These are phyloP conservation scores for Brachyrhaphis roseni DNA, from an alignment of 2,797 vertebrate genomes.

Conservation along the genomic window DNA sequence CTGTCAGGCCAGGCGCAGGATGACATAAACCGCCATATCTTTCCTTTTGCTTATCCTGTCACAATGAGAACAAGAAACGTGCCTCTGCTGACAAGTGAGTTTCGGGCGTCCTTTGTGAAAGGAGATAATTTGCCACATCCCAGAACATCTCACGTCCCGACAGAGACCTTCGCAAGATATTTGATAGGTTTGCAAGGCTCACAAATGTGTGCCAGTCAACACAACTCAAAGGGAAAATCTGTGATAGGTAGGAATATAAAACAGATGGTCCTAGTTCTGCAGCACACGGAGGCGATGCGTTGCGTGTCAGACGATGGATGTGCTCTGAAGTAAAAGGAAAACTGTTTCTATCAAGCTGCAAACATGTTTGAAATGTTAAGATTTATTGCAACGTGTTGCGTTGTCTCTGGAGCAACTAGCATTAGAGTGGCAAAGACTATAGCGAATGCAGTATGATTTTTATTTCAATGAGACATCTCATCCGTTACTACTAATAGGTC, in stretches of 20 bases:
- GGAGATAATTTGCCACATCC: conserved; percentile 60
- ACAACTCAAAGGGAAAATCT: conserved; percentile 35
- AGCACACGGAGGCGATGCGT: conserved; percentile 9
- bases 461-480: not conserved
- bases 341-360: conserved; percentile 32
- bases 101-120: conserved; percentile 55
- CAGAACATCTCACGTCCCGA: conserved; percentile 54
- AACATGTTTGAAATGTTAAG: conserved; percentile 56
- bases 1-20: conserved; percentile 50
- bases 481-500: not conserved
- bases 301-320: conserved; percentile 22
- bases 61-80: conserved; percentile 56
- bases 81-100: conserved; percentile 60
- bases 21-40: conserved; percentile 65
- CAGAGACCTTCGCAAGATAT: conserved; percentile 47
- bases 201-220: conserved; percentile 69
- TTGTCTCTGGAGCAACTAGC: conserved; percentile 33
- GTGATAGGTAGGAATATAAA: conserved; percentile 52
- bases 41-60: conserved; percentile 65
- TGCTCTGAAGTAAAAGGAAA: conserved; percentile 19
- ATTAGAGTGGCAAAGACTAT: conserved; percentile 29
- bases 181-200: conserved; percentile 49
- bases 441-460: not conserved
- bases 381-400: conserved; percentile 12
- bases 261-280: conserved; percentile 45